phyloP scores from a whole-genome alignment of 2,113 vertebrate species.

The Scomber colias region DNA sequence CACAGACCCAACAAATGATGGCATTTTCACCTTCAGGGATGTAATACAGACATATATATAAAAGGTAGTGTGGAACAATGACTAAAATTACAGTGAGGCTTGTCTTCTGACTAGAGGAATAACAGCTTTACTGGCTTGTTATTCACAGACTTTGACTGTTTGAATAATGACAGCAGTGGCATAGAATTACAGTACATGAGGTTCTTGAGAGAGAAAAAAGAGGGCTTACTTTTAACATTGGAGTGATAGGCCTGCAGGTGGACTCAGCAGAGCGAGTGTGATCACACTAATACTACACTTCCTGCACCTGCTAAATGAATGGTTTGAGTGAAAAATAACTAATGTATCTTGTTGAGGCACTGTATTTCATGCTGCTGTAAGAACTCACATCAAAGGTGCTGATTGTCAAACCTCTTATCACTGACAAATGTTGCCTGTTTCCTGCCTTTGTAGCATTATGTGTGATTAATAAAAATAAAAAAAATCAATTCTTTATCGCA shows the following conservation, averaged over 20 bases:
- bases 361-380: neutral
- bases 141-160: neutral
- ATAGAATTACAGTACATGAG: neutral
- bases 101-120: neutral
- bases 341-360: neutral
- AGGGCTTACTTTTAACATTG: neutral
- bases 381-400: neutral
- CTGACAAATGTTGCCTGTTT: neutral
- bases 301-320: neutral
- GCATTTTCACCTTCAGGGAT: too few species aligned
- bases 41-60: too few species aligned
- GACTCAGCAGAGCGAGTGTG: slow-evolving; percentile 1
- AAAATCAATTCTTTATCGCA: too few species aligned
- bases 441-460: neutral
- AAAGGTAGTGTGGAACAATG: too few species aligned
- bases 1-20: too few species aligned
- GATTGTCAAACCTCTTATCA: neutral
- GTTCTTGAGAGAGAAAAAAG: neutral
- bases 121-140: neutral
- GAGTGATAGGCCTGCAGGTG: neutral
- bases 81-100: neutral
- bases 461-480: too few species aligned
- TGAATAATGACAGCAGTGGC: neutral
- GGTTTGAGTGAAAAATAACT: neutral
- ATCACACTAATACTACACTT: slow-evolving; percentile 10